Conservation (phyloP, 2,888 invertebrate genomes). For the Odontothrips loti region DNA sequence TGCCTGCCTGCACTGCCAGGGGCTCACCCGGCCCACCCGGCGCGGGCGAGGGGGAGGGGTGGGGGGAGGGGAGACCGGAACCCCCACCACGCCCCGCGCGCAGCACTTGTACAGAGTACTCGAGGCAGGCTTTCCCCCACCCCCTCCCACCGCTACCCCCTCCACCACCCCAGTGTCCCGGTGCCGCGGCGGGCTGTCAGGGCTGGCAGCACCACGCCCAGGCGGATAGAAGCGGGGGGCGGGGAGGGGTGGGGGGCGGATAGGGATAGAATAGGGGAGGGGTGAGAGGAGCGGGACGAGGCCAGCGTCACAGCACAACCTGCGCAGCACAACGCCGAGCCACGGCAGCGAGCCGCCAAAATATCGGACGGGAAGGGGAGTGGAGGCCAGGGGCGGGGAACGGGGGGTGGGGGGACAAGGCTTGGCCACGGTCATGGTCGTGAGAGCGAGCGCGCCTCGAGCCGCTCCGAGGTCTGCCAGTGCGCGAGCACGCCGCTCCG, state of each 20-base stretch:
- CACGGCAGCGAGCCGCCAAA: conserved; percentile 16
- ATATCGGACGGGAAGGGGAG: not conserved
- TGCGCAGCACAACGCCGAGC: not conserved
- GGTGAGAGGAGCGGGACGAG: not conserved
- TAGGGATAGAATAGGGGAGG: not conserved
- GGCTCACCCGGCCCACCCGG: not conserved
- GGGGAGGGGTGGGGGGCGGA: not conserved
- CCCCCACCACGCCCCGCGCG: conserved; percentile 14
- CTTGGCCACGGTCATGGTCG: not conserved
- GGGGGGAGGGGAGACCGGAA: not conserved
- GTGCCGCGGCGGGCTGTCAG: not conserved
- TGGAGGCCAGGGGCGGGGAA: not conserved
- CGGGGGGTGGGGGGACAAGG: not conserved
- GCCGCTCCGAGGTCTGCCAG: conserved; percentile 13
- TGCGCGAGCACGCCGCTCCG: not conserved
- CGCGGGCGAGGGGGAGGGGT: not conserved
- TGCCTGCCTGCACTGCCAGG: not conserved
- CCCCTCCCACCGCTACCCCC: not conserved
- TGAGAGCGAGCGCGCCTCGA: not conserved
- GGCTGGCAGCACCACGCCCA: too few species aligned
- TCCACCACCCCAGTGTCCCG: not conserved
- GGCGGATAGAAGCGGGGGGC: not conserved
- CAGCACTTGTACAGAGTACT: conserved; percentile 16
- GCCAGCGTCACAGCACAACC: not conserved
- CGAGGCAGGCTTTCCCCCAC: not conserved